A percentile compares a stretch with the other conserved stretches of the same genome.
phyloP scores from a whole-genome alignment of 2,888 invertebrate genomes.

The Hoplodrina ambigua region DNA sequence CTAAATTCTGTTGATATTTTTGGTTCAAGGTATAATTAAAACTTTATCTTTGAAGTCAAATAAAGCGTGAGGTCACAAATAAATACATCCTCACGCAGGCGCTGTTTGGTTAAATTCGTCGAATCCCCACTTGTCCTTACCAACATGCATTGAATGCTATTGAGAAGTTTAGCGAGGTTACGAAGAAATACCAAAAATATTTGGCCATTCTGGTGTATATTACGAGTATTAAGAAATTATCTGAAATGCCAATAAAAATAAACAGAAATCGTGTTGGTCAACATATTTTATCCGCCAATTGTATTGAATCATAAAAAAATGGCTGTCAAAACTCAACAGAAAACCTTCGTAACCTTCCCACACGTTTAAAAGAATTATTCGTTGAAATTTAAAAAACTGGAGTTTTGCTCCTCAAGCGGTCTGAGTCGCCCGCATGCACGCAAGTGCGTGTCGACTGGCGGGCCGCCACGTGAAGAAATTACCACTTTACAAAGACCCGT shows the following conservation, averaged over 20 bases:
- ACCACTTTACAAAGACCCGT: conserved; percentile 63
- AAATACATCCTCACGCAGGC: conserved; percentile 28
- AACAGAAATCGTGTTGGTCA: conserved; percentile 27
- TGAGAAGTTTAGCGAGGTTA: conserved; percentile 17
- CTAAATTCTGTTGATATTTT: conserved; percentile 48
- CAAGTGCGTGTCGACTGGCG: conserved; percentile 63
- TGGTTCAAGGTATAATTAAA: conserved; percentile 51
- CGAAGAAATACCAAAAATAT: conserved; percentile 1
- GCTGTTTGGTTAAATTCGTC: conserved; percentile 23
- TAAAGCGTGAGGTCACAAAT: conserved; percentile 45
- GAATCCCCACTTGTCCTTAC: conserved; percentile 37
- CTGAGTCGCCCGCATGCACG: conserved; percentile 56
- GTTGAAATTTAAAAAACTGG: conserved; percentile 62
- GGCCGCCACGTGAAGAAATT: conserved; percentile 48
- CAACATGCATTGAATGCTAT: conserved; percentile 12
- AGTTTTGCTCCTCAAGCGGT: conserved; percentile 58
- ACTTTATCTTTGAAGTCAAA: conserved; percentile 35
- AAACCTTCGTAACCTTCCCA: conserved; percentile 63
- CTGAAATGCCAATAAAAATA: conserved; percentile 30
- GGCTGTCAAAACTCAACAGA: conserved; percentile 56
- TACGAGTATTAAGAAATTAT: conserved; percentile 1
- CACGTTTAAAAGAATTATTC: conserved; percentile 46
- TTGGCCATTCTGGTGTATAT: background rate
- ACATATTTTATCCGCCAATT: conserved; percentile 23
- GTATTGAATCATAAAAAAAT: conserved; percentile 35